Percentiles rank a stretch among this genome's conserved stretches.
Conservation (phyloP, 2,888 invertebrate species). For the Hecatera dysodea region DNA sequence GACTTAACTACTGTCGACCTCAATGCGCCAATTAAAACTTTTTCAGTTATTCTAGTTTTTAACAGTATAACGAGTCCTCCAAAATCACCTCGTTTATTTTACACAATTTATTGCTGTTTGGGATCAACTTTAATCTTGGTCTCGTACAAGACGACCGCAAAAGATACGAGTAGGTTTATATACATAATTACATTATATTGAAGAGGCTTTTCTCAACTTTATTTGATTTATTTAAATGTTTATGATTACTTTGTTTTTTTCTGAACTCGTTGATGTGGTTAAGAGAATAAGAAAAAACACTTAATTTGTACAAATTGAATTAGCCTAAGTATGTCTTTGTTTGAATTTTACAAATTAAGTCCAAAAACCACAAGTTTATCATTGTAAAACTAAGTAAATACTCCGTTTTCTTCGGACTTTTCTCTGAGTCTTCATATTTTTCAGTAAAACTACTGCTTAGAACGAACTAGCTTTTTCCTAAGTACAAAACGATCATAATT, state of each 20-base stretch:
- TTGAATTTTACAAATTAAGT: not conserved
- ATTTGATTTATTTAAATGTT: constrained; percentile 33
- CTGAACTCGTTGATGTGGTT: not conserved
- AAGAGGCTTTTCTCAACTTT: constrained; percentile 23
- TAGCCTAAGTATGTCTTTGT: not conserved
- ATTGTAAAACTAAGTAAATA: not conserved
- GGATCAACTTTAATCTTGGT: constrained; percentile 45
- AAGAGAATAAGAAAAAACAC: constrained; percentile 9
- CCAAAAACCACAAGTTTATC: not conserved
- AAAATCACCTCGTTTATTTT: constrained; percentile 47
- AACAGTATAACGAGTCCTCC: constrained; percentile 51
- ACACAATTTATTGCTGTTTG: constrained; percentile 43
- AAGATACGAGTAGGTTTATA: constrained; percentile 24
- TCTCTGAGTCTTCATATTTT: constrained; percentile 14
- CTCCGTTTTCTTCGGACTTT: not conserved
- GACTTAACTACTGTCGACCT: constrained; percentile 71
- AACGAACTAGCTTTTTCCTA: constrained; percentile 7
- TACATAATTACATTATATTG: constrained; percentile 41
- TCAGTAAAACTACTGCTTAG: not conserved
- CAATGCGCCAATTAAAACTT: constrained; percentile 82
- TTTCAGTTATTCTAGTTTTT: constrained; percentile 59
- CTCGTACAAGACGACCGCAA: constrained; percentile 54
- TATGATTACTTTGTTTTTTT: constrained; percentile 35
- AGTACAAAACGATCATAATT: constrained; percentile 26
- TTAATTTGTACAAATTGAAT: constrained; percentile 1